These are phyloP conservation scores for Aproaerema taeniolella DNA, from an alignment of 2,888 invertebrate genomes.

Conservation along the genomic window DNA sequence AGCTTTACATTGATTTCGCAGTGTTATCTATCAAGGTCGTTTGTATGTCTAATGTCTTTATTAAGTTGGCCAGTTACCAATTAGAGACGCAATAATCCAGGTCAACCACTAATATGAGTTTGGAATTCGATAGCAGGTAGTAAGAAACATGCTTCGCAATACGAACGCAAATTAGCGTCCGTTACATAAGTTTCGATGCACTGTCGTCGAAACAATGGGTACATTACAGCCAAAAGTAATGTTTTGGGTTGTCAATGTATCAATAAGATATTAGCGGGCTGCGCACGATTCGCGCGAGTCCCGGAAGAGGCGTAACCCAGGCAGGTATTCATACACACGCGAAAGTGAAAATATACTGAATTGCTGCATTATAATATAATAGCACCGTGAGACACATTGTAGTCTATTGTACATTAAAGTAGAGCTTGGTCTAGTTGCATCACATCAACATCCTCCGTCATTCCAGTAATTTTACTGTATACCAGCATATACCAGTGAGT, in stretches of 20 bases:
- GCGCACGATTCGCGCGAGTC: no score
- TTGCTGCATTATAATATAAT: slow-evolving; percentile 46
- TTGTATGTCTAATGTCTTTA: no score
- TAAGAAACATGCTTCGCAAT: slow-evolving; percentile 25
- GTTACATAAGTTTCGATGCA: slow-evolving; percentile 27
- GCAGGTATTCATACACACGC: slow-evolving; percentile 26
- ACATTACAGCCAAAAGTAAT: slow-evolving; percentile 11
- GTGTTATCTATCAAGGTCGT: no score
- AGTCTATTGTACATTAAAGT: slow-evolving; percentile 24
- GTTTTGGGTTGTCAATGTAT: slow-evolving; percentile 1
- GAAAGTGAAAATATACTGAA: slow-evolving; percentile 59
- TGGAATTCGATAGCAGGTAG: slow-evolving; percentile 23
- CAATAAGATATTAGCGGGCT: slow-evolving; percentile 1
- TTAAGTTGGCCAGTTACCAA: no score
- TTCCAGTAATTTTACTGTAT: slow-evolving; percentile 12
- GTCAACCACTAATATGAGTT: no score
- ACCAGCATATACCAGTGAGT: neutral
- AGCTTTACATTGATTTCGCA: no score
- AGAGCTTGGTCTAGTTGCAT: slow-evolving; percentile 36
- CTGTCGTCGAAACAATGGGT: slow-evolving; percentile 32
- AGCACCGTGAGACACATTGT: slow-evolving; percentile 57
- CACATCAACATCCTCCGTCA: slow-evolving; percentile 20
- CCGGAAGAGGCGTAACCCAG: slow-evolving; percentile 4
- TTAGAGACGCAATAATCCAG: no score
- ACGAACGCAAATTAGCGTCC: slow-evolving; percentile 24